Evolutionary conservation across 2,797 vertebrate genomes (phyloP).

Genomic region (Enteromius argenteus): DNA sequence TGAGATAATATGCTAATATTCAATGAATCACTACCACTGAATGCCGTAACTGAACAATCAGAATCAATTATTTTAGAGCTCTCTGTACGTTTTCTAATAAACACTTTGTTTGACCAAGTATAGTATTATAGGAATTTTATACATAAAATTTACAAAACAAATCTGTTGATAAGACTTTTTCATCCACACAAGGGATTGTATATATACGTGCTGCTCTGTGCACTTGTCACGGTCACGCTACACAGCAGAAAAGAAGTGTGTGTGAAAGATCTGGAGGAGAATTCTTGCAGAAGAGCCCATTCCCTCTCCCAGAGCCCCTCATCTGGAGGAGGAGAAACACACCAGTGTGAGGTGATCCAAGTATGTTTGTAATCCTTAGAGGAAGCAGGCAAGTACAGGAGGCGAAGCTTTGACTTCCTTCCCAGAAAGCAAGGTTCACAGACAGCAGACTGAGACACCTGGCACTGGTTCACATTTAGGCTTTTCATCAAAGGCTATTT

Average conservation of each 20-base stretch:
- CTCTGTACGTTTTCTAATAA: background rate
- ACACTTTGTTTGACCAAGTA: background rate
- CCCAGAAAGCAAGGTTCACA: conserved; percentile 1
- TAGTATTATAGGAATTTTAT: background rate
- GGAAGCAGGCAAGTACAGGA: background rate
- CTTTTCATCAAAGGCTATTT: conserved; percentile 37
- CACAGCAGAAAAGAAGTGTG: conserved; percentile 8
- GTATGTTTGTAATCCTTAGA: conserved; percentile 34
- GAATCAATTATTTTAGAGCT: background rate
- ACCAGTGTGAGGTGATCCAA: conserved; percentile 36
- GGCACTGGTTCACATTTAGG: conserved; percentile 15
- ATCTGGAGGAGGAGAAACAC: conserved; percentile 61
- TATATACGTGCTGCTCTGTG: background rate
- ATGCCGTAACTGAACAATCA: background rate
- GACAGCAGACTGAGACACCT: conserved; percentile 26
- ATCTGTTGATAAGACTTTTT: background rate
- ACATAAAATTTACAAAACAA: background rate
- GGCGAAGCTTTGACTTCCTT: conserved; percentile 25
- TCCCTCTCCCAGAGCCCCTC: conserved; percentile 48
- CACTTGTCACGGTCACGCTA: background rate
- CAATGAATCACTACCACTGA: background rate
- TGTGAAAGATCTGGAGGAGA: conserved; percentile 30
- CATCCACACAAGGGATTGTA: background rate
- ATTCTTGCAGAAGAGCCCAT: conserved; percentile 41
- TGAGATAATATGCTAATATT: background rate